A percentile compares a stretch with the other conserved stretches of the same genome.
phyloP scores from a whole-genome alignment of 2,113 vertebrate genomes.

The Cynopterus brachyotis region DNA sequence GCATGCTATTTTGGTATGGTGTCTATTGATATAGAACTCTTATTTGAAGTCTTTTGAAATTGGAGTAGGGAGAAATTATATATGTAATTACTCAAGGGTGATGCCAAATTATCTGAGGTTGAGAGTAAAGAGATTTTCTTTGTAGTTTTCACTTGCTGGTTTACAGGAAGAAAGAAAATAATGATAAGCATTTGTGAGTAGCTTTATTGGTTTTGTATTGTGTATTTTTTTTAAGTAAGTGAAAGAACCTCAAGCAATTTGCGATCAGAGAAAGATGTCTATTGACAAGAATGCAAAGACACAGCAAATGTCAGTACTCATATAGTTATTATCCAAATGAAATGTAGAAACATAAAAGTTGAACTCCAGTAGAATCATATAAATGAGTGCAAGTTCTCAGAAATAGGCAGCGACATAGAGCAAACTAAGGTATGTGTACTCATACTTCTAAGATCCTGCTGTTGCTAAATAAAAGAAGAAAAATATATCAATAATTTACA shows the following conservation, averaged over 20 bases:
- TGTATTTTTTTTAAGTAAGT: background rate
- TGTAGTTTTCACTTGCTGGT: background rate
- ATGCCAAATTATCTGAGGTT: constrained; percentile 2
- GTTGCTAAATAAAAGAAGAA: background rate
- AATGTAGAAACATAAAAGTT: background rate
- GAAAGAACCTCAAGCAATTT: background rate
- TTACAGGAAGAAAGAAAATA: constrained; percentile 36
- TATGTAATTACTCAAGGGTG: background rate
- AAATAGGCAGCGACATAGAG: background rate
- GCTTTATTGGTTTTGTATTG: background rate
- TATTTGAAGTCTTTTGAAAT: constrained; percentile 57
- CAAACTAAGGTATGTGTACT: background rate
- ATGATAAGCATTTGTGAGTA: background rate
- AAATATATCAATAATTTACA: background rate
- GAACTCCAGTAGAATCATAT: background rate
- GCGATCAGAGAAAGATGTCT: background rate
- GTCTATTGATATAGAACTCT: background rate
- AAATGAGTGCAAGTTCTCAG: background rate
- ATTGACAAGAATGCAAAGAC: constrained; percentile 5
- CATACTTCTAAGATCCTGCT: background rate
- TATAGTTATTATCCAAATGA: background rate
- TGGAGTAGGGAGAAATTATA: constrained; percentile 39
- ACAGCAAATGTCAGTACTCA: background rate
- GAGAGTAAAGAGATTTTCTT: constrained; percentile 20
- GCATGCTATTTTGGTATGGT: constrained; percentile 10